Conservation (phyloP, 2,113 vertebrate genomes). For the Eulacestoma nigropectus region DNA sequence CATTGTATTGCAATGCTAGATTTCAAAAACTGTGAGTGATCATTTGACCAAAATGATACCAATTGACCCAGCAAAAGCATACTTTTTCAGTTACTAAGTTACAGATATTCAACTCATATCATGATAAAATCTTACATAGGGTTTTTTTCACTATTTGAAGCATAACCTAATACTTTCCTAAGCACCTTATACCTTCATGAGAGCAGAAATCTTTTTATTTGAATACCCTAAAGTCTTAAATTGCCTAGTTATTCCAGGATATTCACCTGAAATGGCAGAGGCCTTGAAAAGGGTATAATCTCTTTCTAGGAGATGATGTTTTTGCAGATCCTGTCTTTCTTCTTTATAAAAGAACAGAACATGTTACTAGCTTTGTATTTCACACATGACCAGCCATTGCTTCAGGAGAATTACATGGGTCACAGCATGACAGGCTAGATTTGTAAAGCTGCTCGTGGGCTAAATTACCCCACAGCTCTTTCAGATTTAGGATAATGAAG, state of each 20-base stretch:
- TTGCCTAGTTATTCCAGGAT: not conserved
- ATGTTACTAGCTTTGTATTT: not conserved
- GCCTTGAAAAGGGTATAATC: not conserved
- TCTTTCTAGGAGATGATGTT: not conserved
- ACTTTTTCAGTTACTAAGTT: conserved; percentile 4
- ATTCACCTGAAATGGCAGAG: not conserved
- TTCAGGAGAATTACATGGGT: not conserved
- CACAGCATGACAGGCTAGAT: not conserved
- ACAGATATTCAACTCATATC: not conserved
- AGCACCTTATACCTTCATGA: not conserved
- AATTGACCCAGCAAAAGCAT: not conserved
- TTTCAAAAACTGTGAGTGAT: not conserved
- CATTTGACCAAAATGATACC: not conserved
- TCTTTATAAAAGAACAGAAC: not conserved
- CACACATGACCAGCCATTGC: not conserved
- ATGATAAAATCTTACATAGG: not conserved
- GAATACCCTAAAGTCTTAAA: not conserved
- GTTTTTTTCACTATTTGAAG: not conserved
- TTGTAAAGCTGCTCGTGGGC: not conserved
- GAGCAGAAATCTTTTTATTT: not conserved
- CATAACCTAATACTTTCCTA: not conserved
- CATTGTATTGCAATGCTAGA: not conserved
- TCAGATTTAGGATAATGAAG: not conserved
- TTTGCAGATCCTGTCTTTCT: not conserved
- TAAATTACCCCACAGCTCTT: not conserved